phyloP scores from a whole-genome alignment of 2,888 invertebrate species.

The Perithous albicinctus region DNA sequence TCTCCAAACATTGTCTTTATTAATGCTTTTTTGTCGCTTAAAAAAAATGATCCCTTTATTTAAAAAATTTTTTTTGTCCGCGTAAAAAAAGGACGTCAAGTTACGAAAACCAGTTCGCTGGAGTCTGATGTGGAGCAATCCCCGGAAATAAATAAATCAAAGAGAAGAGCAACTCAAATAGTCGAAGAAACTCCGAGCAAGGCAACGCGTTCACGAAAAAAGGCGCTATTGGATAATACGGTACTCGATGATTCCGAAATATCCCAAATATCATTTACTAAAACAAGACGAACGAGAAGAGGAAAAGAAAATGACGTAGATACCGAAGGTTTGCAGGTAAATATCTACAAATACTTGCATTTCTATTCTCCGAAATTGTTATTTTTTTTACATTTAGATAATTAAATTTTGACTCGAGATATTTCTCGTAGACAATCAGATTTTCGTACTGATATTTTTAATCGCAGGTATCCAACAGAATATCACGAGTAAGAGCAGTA shows the following conservation, averaged over 20 bases:
- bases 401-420: background rate
- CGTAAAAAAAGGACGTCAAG: too few relatives aligned
- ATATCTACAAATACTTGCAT: too few relatives aligned
- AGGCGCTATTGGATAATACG: conserved; percentile 28
- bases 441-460: conserved; percentile 16
- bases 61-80: too few relatives aligned
- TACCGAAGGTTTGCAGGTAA: too few relatives aligned
- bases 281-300: conserved; percentile 62
- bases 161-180: background rate
- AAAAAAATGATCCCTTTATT: too few relatives aligned
- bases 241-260: conserved; percentile 27
- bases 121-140: conserved; percentile 61
- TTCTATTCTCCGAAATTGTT: too few relatives aligned
- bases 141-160: conserved; percentile 36
- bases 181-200: conserved; percentile 30
- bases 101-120: conserved; percentile 36
- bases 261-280: conserved; percentile 18
- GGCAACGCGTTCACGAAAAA: conserved; percentile 57
- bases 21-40: too few relatives aligned
- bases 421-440: conserved; percentile 63
- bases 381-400: too few relatives aligned
- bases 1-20: too few relatives aligned
- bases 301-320: conserved; percentile 36
- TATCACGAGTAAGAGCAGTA: background rate
- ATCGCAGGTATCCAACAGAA: conserved; percentile 34